Conservation (phyloP, 2,888 invertebrate species). For the Hydroisotoma schaefferi region DNA sequence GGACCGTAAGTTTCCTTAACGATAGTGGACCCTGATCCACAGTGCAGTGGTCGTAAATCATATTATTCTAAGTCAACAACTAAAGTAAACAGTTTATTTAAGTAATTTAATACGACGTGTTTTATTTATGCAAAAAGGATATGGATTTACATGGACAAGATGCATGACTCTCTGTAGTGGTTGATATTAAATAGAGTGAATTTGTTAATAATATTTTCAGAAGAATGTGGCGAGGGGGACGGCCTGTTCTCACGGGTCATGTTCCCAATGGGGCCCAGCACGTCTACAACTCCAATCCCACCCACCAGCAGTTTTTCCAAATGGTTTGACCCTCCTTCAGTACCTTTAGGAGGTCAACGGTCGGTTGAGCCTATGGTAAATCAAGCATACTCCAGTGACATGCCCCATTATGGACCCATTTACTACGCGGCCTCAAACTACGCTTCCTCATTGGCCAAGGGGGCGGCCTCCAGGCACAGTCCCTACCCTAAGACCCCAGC, state of each 20-base stretch:
- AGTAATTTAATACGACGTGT: too few relatives aligned
- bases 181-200: too few relatives aligned
- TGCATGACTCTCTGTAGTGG: too few relatives aligned
- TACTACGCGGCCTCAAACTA: slow-evolving; percentile 57
- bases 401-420: slow-evolving; percentile 66
- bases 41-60: too few relatives aligned
- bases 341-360: background rate
- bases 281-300: slow-evolving; percentile 16
- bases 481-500: slow-evolving; percentile 40
- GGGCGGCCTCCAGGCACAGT: slow-evolving; percentile 35
- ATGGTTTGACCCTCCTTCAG: slow-evolving; percentile 13
- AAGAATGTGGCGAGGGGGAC: slow-evolving; percentile 30
- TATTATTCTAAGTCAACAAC: too few relatives aligned
- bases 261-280: too few relatives aligned
- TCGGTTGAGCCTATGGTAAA: background rate
- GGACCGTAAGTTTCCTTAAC: too few relatives aligned
- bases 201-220: too few relatives aligned
- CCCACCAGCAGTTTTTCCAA: slow-evolving; percentile 23
- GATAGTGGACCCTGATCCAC: too few relatives aligned
- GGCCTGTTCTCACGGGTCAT: slow-evolving; percentile 39
- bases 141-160: too few relatives aligned
- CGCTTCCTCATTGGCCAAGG: slow-evolving; percentile 32
- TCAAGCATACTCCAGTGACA: slow-evolving; percentile 64
- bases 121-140: too few relatives aligned
- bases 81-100: too few relatives aligned